Evolutionary conservation across 2,888 invertebrate genomes (phyloP).

Genomic region (Dicyrtoma fusca): DNA sequence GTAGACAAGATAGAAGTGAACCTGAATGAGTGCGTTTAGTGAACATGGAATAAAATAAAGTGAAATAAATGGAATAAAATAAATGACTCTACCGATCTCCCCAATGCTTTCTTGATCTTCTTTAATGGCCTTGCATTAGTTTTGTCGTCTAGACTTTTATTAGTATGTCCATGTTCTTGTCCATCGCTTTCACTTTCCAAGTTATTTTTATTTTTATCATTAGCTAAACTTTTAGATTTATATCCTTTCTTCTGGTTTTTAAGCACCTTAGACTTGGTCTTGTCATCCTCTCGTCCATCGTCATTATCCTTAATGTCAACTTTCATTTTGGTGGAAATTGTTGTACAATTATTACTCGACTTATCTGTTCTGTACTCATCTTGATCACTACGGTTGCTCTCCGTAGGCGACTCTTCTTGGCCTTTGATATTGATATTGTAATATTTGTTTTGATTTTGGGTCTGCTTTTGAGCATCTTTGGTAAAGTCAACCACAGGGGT

Average conservation of each 20-base stretch:
- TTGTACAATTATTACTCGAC: neutral
- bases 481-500: neutral
- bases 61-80: constrained; percentile 1
- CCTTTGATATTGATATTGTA: neutral
- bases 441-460: neutral
- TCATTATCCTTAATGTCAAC: neutral
- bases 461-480: no score
- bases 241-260: neutral
- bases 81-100: constrained; percentile 17
- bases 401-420: neutral
- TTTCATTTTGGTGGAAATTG: neutral
- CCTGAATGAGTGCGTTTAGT: neutral
- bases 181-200: constrained; percentile 4
- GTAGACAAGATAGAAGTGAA: neutral
- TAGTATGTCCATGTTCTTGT: neutral
- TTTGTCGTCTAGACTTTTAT: neutral
- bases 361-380: neutral
- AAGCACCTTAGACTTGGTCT: neutral
- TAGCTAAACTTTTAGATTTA: neutral
- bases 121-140: neutral
- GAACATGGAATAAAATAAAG: neutral
- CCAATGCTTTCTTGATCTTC: constrained; percentile 8
- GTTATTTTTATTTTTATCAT: constrained; percentile 16
- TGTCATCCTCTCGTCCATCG: neutral
- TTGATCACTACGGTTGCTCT: neutral